phyloP scores from a whole-genome alignment of 1,140 invertebrate genomes.

The Mycetomoellerius zeteki region DNA sequence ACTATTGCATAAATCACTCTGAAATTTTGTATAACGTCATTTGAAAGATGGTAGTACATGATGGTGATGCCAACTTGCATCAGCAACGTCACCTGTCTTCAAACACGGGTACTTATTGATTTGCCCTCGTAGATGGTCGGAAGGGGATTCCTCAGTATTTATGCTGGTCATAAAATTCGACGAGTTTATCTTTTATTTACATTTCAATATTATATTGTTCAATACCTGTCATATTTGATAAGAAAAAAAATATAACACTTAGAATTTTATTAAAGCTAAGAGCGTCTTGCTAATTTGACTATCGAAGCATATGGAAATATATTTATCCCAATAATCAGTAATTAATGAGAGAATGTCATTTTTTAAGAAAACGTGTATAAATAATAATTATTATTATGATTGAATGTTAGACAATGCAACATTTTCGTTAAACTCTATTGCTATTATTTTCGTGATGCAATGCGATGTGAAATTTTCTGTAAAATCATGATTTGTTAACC shows the following conservation, averaged over 20 bases:
- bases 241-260: background rate
- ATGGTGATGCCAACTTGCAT: too few relatives aligned
- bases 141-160: conserved; percentile 54
- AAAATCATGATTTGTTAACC: conserved; percentile 65
- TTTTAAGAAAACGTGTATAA: too few relatives aligned
- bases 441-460: background rate
- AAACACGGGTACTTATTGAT: too few relatives aligned
- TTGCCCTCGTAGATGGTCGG: conserved; percentile 65
- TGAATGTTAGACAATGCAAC: background rate
- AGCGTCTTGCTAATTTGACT: too few relatives aligned
- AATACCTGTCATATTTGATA: background rate
- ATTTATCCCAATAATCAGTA: too few relatives aligned
- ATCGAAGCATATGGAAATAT: too few relatives aligned
- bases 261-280: background rate
- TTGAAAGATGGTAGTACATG: too few relatives aligned
- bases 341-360: too few relatives aligned
- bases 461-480: background rate
- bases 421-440: background rate
- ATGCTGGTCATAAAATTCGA: conserved; percentile 59
- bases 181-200: background rate
- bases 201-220: background rate
- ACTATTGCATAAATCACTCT: too few relatives aligned
- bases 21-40: too few relatives aligned
- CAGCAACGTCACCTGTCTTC: too few relatives aligned
- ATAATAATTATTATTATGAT: background rate